Evolutionary conservation across 2,113 vertebrate genomes (phyloP).

Genomic region (Xiphias gladius): DNA sequence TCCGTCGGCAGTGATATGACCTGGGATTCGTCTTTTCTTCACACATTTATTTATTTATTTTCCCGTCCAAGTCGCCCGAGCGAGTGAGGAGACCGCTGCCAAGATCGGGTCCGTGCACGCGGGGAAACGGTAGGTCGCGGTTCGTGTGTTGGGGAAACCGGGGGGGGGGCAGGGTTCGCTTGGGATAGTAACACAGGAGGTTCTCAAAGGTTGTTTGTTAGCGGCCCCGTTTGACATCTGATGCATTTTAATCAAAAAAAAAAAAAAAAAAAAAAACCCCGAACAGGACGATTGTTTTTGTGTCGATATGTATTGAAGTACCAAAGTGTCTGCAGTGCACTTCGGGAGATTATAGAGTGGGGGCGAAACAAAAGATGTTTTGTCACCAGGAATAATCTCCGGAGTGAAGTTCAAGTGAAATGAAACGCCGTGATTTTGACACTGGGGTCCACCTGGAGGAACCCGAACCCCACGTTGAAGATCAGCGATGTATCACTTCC

Average conservation of each 20-base stretch:
- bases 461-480: background rate
- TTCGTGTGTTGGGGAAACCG: background rate
- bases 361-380: conserved; percentile 43
- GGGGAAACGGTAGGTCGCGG: conserved; percentile 61
- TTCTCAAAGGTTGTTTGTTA: conserved; percentile 11
- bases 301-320: background rate
- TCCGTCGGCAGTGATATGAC: conserved; percentile 53
- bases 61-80: conserved; percentile 30
- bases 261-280: background rate
- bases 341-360: conserved; percentile 32
- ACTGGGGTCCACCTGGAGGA: background rate
- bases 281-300: background rate
- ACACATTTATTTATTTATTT: background rate
- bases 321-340: background rate
- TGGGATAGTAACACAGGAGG: conserved; percentile 31
- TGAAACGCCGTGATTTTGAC: background rate
- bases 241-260: background rate
- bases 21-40: conserved; percentile 23
- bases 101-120: conserved; percentile 45
- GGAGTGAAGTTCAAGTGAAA: conserved; percentile 19
- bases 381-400: background rate
- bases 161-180: conserved; percentile 1
- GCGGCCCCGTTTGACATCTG: conserved; percentile 3
- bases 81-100: conserved; percentile 39
- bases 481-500: background rate